Conservation (phyloP, 1,140 invertebrate species). For the Drosophila seguyi region DNA sequence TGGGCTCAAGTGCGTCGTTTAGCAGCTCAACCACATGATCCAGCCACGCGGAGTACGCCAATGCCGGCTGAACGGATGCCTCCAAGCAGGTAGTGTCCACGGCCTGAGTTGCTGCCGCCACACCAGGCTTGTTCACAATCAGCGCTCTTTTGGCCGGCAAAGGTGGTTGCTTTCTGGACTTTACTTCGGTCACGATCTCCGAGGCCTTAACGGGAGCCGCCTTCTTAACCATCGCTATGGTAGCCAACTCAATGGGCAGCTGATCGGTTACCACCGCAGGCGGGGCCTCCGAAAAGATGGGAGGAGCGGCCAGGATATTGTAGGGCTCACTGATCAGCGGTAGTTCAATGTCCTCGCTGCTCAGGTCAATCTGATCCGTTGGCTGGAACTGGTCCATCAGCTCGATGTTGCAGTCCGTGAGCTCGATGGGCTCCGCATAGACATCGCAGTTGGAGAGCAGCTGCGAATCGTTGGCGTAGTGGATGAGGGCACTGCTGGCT, state of each 20-base stretch:
- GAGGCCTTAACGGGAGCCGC: conserved; percentile 51
- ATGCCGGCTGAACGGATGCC: conserved; percentile 44
- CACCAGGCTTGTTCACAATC: conserved; percentile 57
- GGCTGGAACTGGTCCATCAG: conserved; percentile 80
- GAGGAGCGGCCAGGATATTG: conserved; percentile 60
- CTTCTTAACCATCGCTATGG: conserved; percentile 73
- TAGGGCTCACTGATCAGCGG: conserved; percentile 61
- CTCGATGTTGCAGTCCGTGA: conserved; percentile 81
- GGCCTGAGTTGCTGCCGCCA: neutral
- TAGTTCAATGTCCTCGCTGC: conserved; percentile 72
- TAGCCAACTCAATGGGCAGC: conserved; percentile 66
- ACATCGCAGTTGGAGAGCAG: conserved; percentile 69
- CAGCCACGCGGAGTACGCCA: conserved; percentile 72
- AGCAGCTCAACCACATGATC: conserved; percentile 78
- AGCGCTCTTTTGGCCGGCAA: conserved; percentile 67
- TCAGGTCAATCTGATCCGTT: conserved; percentile 78
- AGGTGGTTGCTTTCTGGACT: conserved; percentile 60
- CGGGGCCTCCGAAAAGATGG: conserved; percentile 45
- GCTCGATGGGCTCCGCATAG: conserved; percentile 56
- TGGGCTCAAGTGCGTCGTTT: conserved; percentile 57
- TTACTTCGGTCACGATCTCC: conserved; percentile 65
- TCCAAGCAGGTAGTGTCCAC: conserved; percentile 32
- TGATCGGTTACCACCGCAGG: conserved; percentile 42
- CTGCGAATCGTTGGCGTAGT: conserved; percentile 71
- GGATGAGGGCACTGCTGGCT: conserved; percentile 40